Percentiles rank a stretch among this genome's conserved stretches.
Evolutionary conservation across 2,797 vertebrate genomes (phyloP).

Genomic region (Spinus pinus): DNA sequence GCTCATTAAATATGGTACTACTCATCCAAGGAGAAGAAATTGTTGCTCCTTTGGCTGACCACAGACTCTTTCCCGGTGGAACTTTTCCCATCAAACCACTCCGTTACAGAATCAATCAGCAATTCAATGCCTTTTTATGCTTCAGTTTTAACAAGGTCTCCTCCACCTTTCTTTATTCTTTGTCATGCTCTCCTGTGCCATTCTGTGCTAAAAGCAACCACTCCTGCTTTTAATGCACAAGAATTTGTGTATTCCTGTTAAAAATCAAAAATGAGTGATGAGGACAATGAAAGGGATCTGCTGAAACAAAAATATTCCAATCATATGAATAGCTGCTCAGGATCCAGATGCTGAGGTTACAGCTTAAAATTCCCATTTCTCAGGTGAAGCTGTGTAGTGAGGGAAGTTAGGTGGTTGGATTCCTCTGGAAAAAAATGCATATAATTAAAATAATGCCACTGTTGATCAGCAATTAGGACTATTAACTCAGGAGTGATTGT

Average conservation of each 20-base stretch:
- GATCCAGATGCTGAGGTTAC: neutral
- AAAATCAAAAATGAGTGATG: neutral
- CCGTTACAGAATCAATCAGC: neutral
- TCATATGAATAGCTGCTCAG: neutral
- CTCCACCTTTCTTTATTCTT: neutral
- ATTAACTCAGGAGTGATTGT: neutral
- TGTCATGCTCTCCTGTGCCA: neutral
- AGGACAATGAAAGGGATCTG: neutral
- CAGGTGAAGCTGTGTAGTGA: neutral
- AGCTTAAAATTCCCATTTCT: neutral
- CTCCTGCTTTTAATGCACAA: neutral
- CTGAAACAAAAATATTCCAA: neutral
- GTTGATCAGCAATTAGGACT: neutral
- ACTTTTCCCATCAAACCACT: neutral
- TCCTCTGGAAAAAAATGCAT: neutral
- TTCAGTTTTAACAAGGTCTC: neutral
- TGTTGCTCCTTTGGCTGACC: neutral
- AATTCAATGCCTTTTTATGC: neutral
- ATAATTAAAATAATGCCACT: neutral
- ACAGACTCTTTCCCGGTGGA: neutral
- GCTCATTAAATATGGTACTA: neutral
- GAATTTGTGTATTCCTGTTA: neutral
- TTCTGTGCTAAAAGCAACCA: neutral
- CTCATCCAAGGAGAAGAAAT: neutral
- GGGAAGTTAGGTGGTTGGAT: neutral